phyloP scores from a whole-genome alignment of 1,140 invertebrate species.

The Zaprionus gabonicus region DNA sequence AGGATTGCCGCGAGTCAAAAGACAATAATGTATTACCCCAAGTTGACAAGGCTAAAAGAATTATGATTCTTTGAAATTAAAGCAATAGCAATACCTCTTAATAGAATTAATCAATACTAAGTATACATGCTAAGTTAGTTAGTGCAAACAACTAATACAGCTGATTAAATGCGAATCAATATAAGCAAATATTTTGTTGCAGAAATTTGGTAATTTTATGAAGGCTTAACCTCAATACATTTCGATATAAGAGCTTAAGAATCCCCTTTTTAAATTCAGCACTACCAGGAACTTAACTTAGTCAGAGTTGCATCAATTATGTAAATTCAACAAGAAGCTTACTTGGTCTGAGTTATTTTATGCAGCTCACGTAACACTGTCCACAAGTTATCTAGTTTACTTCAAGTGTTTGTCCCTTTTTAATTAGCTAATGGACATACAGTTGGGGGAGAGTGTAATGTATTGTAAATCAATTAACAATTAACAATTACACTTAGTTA shows the following conservation, averaged over 20 bases:
- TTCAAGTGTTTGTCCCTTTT: slow-evolving; percentile 9
- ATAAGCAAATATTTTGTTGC: not conserved
- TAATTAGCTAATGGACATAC: slow-evolving; percentile 52
- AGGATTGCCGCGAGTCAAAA: not conserved
- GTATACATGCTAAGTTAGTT: not conserved
- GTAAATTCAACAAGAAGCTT: not conserved
- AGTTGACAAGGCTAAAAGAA: slow-evolving; percentile 5
- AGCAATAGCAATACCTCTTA: not conserved
- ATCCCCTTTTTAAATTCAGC: not conserved
- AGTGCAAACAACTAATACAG: not conserved
- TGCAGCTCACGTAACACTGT: not conserved
- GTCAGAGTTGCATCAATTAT: not conserved
- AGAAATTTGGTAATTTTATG: not conserved
- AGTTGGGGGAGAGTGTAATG: not conserved
- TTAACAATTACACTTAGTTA: slow-evolving; percentile 40
- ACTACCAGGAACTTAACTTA: not conserved
- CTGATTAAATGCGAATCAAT: not conserved
- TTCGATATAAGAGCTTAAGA: not conserved
- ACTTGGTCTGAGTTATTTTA: not conserved
- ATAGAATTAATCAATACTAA: not conserved
- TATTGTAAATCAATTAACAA: slow-evolving; percentile 43
- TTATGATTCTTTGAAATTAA: not conserved
- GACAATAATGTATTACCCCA: slow-evolving; percentile 34
- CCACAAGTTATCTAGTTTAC: not conserved
- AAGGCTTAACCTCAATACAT: not conserved